phyloP scores from a whole-genome alignment of 2,888 invertebrate genomes.

The Nasonia oneida region DNA sequence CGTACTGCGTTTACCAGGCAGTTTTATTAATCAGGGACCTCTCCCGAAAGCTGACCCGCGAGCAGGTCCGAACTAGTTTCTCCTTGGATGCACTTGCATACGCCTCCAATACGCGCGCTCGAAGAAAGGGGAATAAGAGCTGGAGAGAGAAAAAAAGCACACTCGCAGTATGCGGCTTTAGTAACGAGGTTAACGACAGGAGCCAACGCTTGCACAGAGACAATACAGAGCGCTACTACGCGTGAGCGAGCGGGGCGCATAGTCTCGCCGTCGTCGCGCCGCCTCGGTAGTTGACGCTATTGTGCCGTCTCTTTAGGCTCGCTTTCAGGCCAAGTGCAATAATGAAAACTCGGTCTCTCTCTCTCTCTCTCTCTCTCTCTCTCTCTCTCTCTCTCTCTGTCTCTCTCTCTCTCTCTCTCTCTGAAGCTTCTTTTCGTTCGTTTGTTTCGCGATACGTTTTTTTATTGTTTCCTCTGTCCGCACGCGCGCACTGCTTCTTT shows the following conservation, averaged over 20 bases:
- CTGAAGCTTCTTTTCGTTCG: slow-evolving; percentile 2
- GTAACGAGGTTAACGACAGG: slow-evolving; percentile 62
- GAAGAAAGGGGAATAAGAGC: not conserved
- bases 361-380: slow-evolving; percentile 27
- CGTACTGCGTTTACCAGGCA: not conserved
- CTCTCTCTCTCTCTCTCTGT: slow-evolving; percentile 38
- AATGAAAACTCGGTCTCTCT: slow-evolving; percentile 50
- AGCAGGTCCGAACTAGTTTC: slow-evolving; percentile 65
- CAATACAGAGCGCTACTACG: slow-evolving; percentile 26
- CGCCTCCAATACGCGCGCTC: not conserved
- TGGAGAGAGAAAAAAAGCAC: slow-evolving; percentile 9
- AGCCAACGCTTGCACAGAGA: slow-evolving; percentile 31
- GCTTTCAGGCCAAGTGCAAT: slow-evolving; percentile 59
- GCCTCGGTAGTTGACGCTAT: slow-evolving; percentile 36
- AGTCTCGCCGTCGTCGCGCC: slow-evolving; percentile 6
- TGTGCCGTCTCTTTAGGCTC: slow-evolving; percentile 41
- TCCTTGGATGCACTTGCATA: not conserved
- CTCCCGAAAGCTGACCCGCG: slow-evolving; percentile 37
- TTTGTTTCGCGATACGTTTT: slow-evolving; percentile 16
- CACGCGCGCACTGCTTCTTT: not conserved
- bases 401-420: not conserved
- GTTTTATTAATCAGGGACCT: slow-evolving; percentile 3
- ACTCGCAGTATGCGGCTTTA: not conserved
- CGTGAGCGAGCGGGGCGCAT: not conserved
- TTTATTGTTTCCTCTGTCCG: slow-evolving; percentile 25